Evolutionary conservation across 1,140 invertebrate species (phyloP).

Genomic region (Aphidius gifuensis): DNA sequence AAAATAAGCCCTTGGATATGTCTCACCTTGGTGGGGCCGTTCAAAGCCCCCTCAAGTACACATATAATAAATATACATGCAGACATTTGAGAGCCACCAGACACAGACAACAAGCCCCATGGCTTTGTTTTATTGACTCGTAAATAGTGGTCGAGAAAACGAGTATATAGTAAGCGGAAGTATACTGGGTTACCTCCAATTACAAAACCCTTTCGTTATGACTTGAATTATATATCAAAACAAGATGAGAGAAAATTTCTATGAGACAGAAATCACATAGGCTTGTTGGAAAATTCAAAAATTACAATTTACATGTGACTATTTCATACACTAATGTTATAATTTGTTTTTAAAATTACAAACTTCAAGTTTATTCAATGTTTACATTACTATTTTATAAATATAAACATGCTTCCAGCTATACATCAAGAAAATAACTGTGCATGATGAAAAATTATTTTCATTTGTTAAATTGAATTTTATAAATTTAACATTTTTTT

Average conservation of each 20-base stretch:
- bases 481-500: no score
- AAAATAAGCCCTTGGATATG: no score
- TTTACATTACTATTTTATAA: no score
- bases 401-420: no score
- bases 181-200: slow-evolving; percentile 32
- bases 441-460: no score
- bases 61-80: neutral
- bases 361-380: no score
- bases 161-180: slow-evolving; percentile 28
- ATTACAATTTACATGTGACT: neutral
- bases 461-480: no score
- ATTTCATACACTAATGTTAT: neutral
- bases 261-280: no score
- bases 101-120: neutral
- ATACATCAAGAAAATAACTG: no score
- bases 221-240: slow-evolving; percentile 18
- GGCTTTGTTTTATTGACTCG: slow-evolving; percentile 40
- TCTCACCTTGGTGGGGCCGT: neutral
- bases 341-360: neutral
- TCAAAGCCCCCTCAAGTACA: slow-evolving; percentile 20
- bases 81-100: neutral
- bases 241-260: no score
- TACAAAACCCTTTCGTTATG: slow-evolving; percentile 30
- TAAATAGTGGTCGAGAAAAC: slow-evolving; percentile 31
- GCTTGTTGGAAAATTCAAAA: no score